phyloP scores from a whole-genome alignment of 1,140 invertebrate genomes.

The Nomia melanderi region DNA sequence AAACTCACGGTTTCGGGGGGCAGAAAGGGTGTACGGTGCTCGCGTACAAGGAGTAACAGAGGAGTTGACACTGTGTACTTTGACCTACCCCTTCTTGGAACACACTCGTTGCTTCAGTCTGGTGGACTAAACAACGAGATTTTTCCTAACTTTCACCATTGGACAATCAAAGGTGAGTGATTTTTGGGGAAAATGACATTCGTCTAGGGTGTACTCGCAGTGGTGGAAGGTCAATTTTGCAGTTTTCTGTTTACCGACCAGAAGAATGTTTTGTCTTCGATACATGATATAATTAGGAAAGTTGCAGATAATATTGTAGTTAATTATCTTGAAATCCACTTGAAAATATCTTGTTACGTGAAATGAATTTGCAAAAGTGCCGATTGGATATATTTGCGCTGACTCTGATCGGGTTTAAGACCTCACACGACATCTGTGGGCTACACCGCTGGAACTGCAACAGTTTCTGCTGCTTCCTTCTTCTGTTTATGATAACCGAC shows the following conservation, averaged over 20 bases:
- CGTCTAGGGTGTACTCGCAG: background rate
- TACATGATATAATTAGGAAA: background rate
- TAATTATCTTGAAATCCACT: background rate
- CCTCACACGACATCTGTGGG: slow-evolving; percentile 45
- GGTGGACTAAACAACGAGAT: background rate
- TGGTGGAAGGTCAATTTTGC: background rate
- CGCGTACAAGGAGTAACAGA: slow-evolving; percentile 1
- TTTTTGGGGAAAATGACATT: background rate
- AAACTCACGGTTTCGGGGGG: background rate
- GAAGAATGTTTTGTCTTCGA: background rate
- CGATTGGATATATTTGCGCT: slow-evolving; percentile 25
- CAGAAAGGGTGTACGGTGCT: slow-evolving; percentile 11
- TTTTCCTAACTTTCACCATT: background rate
- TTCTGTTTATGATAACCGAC: slow-evolving; percentile 34
- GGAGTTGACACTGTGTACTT: slow-evolving; percentile 12
- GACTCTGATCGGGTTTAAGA: slow-evolving; percentile 1
- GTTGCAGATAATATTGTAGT: background rate
- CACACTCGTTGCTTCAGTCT: background rate
- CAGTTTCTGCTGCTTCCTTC: slow-evolving; percentile 15
- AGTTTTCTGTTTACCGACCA: background rate
- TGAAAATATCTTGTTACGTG: too few species aligned
- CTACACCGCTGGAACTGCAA: slow-evolving; percentile 16
- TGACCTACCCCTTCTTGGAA: background rate
- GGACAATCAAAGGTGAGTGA: slow-evolving; percentile 24
- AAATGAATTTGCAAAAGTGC: slow-evolving; percentile 1